A percentile compares a stretch with the other conserved stretches of the same genome.
Evolutionary conservation across 2,113 vertebrate genomes (phyloP).

Genomic region (Upupa epops): DNA sequence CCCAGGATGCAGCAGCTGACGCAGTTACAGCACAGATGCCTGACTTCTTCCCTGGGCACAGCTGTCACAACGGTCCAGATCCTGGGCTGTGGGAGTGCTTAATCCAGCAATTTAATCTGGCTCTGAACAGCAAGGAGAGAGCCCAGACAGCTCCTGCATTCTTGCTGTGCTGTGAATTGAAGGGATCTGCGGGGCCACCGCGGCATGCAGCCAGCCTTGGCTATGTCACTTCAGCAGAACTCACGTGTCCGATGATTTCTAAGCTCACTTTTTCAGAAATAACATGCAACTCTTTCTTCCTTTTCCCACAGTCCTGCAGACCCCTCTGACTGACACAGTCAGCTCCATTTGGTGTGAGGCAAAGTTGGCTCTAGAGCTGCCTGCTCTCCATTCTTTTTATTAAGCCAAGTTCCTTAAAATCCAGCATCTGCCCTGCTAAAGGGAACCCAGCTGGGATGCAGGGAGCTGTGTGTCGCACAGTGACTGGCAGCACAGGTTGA

Average conservation of each 20-base stretch:
- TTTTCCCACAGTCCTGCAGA: neutral
- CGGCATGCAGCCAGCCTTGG: neutral
- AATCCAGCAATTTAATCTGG: conserved; percentile 57
- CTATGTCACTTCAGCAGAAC: neutral
- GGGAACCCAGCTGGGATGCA: neutral
- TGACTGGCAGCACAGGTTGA: neutral
- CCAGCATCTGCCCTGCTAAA: neutral
- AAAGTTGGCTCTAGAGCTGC: neutral
- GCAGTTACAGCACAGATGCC: neutral
- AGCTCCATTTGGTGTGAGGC: neutral
- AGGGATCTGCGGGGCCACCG: neutral
- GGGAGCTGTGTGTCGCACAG: neutral
- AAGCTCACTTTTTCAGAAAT: neutral
- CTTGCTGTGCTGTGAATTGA: conserved; percentile 5
- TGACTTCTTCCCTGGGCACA: conserved; percentile 34
- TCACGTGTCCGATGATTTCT: neutral
- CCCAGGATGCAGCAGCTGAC: neutral
- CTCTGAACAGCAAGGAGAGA: conserved; percentile 19
- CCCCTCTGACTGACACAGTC: neutral
- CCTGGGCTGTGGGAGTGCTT: neutral
- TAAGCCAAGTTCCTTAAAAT: neutral
- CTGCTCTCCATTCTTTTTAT: neutral
- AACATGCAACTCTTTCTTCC: neutral
- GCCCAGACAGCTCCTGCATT: neutral
- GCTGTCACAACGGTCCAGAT: conserved; percentile 28